Conservation (phyloP, 2,113 vertebrate genomes). For the Tretioscincus oriximinensis region DNA sequence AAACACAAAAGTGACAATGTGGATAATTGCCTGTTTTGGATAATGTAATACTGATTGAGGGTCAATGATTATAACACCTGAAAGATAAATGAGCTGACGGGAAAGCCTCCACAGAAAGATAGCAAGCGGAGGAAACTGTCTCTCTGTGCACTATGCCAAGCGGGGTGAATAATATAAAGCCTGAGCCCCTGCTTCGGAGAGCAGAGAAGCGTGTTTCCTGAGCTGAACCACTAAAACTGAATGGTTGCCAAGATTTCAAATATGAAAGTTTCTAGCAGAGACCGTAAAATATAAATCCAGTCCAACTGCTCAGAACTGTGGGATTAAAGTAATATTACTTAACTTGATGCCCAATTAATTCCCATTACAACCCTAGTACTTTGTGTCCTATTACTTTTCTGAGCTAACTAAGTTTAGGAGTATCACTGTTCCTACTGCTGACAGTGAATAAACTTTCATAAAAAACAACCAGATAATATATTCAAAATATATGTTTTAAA, state of each 20-base stretch:
- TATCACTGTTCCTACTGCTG: not conserved
- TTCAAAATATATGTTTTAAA: not conserved
- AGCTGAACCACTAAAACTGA: conserved; percentile 46
- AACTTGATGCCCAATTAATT: conserved; percentile 69
- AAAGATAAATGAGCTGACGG: conserved; percentile 81
- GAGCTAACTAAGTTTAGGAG: conserved; percentile 62
- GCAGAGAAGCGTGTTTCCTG: conserved; percentile 64
- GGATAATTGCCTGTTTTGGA: conserved; percentile 92
- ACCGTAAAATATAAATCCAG: conserved; percentile 70
- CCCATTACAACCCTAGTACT: conserved; percentile 62
- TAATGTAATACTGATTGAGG: conserved; percentile 92
- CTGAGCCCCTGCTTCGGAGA: conserved; percentile 46
- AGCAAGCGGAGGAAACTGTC: conserved; percentile 62
- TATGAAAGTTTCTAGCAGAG: conserved; percentile 67
- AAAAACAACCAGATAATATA: not conserved
- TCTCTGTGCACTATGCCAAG: conserved; percentile 39
- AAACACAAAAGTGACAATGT: conserved; percentile 96
- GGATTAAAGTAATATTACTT: conserved; percentile 75
- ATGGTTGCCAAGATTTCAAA: conserved; percentile 60
- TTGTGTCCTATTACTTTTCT: conserved; percentile 58
- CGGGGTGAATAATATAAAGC: conserved; percentile 40
- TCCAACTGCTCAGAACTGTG: conserved; percentile 59
- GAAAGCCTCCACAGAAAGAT: conserved; percentile 74
- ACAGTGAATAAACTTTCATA: not conserved
- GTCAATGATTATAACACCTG: conserved; percentile 88